These are phyloP conservation scores for Petromus typicus DNA, from an alignment of 2,113 vertebrate genomes.

Conservation along the genomic window DNA sequence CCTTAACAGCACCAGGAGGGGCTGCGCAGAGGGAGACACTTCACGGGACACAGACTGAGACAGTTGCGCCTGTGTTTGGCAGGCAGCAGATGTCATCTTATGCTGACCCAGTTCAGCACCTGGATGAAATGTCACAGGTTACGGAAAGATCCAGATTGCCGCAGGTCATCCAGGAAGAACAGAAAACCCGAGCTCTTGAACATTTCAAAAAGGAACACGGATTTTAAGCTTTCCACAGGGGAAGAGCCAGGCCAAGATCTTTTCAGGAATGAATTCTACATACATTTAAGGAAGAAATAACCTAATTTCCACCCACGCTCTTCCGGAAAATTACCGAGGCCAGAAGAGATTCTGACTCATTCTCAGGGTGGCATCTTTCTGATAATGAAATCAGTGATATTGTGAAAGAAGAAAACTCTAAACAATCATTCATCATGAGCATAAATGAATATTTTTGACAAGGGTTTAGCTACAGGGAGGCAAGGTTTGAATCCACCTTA, in stretches of 20 bases:
- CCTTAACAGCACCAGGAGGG: rapidly evolving
- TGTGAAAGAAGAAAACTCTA: background rate
- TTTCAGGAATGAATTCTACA: background rate
- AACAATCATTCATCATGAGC: background rate
- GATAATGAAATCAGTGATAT: background rate
- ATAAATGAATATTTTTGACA: conserved; percentile 17
- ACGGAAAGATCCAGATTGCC: background rate
- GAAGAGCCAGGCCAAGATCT: background rate
- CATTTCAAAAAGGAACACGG: background rate
- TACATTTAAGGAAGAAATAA: background rate
- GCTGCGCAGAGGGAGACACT: background rate
- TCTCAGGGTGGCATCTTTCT: background rate
- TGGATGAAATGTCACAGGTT: background rate
- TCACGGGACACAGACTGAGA: background rate
- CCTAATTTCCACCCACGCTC: background rate
- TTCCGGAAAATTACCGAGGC: background rate
- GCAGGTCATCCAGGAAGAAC: conserved; percentile 12
- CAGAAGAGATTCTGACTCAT: background rate
- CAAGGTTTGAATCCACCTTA: background rate
- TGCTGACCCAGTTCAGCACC: background rate
- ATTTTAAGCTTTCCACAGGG: background rate
- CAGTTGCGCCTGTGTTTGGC: background rate
- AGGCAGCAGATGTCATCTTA: background rate
- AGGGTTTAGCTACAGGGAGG: background rate
- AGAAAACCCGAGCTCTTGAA: background rate